Evolutionary conservation across 1,140 invertebrate species (phyloP), one percentile per base, ranked within the genome.

Genomic region (Drosophila yakuba): DNA sequence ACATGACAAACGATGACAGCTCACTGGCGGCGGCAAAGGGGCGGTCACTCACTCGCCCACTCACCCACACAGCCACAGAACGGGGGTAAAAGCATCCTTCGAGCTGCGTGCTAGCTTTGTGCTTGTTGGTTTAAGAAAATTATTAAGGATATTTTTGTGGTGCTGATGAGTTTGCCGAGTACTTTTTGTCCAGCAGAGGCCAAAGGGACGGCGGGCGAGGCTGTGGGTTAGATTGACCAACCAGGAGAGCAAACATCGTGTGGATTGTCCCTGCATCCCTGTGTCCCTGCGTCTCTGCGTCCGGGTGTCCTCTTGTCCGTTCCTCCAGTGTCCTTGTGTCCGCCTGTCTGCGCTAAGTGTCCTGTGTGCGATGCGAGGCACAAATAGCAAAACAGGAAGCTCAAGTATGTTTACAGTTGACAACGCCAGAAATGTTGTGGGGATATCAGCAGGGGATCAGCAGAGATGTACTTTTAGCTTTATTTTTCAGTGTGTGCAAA

Each of bases 81-180:
- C 35, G 20, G 8, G 79, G 84, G 84, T 86, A 86, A 86, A 88
- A 88, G 83, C 83, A 89, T 88, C 84, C 83, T 88, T 83, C 80
- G 72, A 56, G 62, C 69, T 58, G 14, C 45, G 50, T 75, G 73
- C 73, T 75, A 66, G 84, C 84, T 89, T 89, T 88, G 76, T 88
- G 80, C 75, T 83, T 90, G 85, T 90, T 90, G 85, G 86, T 90
- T 90, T 90, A 90, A 90, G 85, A 90, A 90, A 90, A 90, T 90
- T 90, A 90, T 90, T 90, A 90, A 90, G 85, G 85, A 90, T 90
- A 90, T 90, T 90, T 90, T 90, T 90, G 85, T 90, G 85, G 85
- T 90, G 85, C 85, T 90, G 85, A 90, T 90, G 85, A 90, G 85
- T 90, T 90, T 90, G 85, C 86, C 88, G 80, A 90, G 85, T 85